phyloP scores from a whole-genome alignment of 2,113 vertebrate species.

The Channa maculata region DNA sequence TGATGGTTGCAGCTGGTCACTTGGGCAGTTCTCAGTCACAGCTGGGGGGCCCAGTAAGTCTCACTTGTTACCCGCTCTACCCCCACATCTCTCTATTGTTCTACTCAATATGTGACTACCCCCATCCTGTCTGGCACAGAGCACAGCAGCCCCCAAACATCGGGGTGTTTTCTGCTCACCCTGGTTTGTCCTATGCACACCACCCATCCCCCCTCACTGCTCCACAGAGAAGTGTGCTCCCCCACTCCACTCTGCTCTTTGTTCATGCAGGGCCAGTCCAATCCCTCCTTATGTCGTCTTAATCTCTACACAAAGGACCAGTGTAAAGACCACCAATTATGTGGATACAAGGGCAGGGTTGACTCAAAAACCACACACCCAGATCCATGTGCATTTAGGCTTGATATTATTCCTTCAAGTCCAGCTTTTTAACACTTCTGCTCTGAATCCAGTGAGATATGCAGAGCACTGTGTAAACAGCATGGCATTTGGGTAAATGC shows the following conservation, averaged over 20 bases:
- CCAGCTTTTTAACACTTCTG: conserved; percentile 41
- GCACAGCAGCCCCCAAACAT: conserved; percentile 53
- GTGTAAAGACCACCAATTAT: conserved; percentile 84
- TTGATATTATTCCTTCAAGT: conserved; percentile 37
- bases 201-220: conserved; percentile 60
- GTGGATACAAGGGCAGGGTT: conserved; percentile 76
- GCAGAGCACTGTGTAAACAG: conserved; percentile 36
- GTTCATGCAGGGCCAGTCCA: conserved; percentile 75
- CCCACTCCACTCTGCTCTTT: conserved; percentile 73
- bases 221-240: conserved; percentile 51
- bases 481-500: conserved; percentile 18
- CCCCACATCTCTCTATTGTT: conserved; percentile 57
- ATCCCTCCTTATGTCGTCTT: conserved; percentile 83
- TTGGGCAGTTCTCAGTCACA: conserved; percentile 63
- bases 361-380: conserved; percentile 54
- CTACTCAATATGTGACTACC: conserved; percentile 51
- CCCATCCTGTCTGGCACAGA: conserved; percentile 68
- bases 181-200: conserved; percentile 33
- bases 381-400: conserved; percentile 37
- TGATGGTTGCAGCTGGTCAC: conserved; percentile 79
- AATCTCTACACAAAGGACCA: conserved; percentile 87
- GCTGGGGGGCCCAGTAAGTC: conserved; percentile 62
- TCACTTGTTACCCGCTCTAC: conserved; percentile 14
- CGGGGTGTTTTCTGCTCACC: conserved; percentile 59
- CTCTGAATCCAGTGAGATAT: conserved; percentile 39